Base-by-base conservation (phyloP, 2,888 invertebrate species). In the Cerceris rybyensis region DNA sequence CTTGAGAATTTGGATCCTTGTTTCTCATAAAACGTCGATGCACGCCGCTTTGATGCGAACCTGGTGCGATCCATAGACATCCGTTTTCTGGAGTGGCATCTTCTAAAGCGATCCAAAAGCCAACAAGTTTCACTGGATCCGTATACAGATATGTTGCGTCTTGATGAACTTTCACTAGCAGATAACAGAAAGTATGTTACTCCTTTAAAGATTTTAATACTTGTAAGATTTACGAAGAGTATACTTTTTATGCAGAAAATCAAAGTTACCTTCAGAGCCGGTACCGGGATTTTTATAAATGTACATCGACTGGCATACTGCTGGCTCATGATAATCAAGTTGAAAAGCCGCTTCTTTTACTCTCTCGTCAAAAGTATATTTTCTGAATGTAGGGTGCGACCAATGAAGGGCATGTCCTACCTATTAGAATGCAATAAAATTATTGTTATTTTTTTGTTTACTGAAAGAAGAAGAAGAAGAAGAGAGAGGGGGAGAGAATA, bases 101-200 rank as follows among this genome's bases (percentile, higher is more conserved):
- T 88, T 99, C 98, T 6, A 99, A 93, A 0, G 99, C 98, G 80
- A 99, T 96, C 99, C 99, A 99, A 89, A 98, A 96, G 0, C 99
- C 99, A 1, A 97, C 92, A 0, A 97, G 93, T 9, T 95, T 95
- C 55, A 95, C 94, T 0, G 98, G 98, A 16, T 97, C 96, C 0
- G 98, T 97, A 90, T 96, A 94, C 55, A 99, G 93, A 91, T 96
- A 99, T 4, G 97, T 95, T 0, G 96, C 96, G 91, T 99, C 99
- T 93, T 98, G 97, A 92, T 98, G 98, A 0, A 96, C 93, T 16
- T 92, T 93, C 2, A 97, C 97, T 96, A 92, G 4, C 28, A 28
- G 4, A 28, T 28, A 28, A 28, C 28, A 28, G 28, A 28, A 28
- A 28, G 78, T 54, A 6, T 39, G 43, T 59, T 60, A 43, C 7